Percentiles rank a stretch among this genome's conserved stretches.
phyloP scores from a whole-genome alignment of 2,888 invertebrate species.

The Hypomecis atomaria region DNA sequence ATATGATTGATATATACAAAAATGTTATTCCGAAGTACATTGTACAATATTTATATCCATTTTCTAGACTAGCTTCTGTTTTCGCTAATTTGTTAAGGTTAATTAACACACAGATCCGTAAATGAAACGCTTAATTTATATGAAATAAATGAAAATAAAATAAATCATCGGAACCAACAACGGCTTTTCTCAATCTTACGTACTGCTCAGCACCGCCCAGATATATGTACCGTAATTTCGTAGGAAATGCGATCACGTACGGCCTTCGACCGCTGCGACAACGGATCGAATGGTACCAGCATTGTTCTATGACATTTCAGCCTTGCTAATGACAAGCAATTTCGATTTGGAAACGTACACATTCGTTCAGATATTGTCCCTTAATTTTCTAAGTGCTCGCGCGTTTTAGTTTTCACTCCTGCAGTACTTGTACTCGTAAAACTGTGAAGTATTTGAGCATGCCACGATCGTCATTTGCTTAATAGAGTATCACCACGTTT shows the following conservation, averaged over 20 bases:
- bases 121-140: no score
- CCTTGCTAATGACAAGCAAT: slow-evolving; percentile 82
- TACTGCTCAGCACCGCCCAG: slow-evolving; percentile 24
- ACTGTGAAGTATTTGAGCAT: background rate
- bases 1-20: no score
- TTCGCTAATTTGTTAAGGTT: no score
- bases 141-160: no score
- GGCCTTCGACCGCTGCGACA: slow-evolving; percentile 75
- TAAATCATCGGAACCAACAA: background rate
- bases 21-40: no score
- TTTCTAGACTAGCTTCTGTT: no score
- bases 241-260: slow-evolving; percentile 80
- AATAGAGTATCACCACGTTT: no score
- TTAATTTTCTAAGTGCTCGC: slow-evolving; percentile 61
- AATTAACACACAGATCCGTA: no score
- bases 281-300: slow-evolving; percentile 61
- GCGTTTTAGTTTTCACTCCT: slow-evolving; percentile 26
- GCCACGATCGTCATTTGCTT: background rate
- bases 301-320: slow-evolving; percentile 85
- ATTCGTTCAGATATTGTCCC: slow-evolving; percentile 69
- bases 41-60: no score
- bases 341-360: slow-evolving; percentile 78
- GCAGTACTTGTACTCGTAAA: background rate
- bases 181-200: slow-evolving; percentile 5
- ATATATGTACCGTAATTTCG: slow-evolving; percentile 55